These are phyloP conservation scores for Taphrorychus bicolor DNA, from an alignment of 2,888 invertebrate species.

Conservation along the genomic window DNA sequence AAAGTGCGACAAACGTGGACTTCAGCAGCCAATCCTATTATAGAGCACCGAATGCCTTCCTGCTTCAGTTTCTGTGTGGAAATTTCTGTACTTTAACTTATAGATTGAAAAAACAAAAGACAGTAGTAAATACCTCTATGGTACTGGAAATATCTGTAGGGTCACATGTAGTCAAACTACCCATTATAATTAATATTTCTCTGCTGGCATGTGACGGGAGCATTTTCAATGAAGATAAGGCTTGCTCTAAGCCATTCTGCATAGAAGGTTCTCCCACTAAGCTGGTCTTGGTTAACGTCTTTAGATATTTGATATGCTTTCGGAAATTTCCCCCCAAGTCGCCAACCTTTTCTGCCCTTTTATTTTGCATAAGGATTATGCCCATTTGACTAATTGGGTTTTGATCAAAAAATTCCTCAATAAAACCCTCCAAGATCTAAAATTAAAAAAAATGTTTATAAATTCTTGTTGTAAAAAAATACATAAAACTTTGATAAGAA, in stretches of 20 bases:
- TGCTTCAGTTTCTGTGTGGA: slow-evolving; percentile 69
- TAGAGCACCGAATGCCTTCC: slow-evolving; percentile 89
- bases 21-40: slow-evolving; percentile 95
- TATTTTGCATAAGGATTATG: slow-evolving; percentile 88
- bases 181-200: slow-evolving; percentile 91
- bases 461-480: background rate
- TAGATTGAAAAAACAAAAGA: background rate
- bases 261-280: slow-evolving; percentile 94
- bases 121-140: slow-evolving; percentile 67
- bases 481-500: background rate
- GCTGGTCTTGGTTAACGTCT: slow-evolving; percentile 68
- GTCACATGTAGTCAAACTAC: slow-evolving; percentile 96
- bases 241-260: slow-evolving; percentile 93
- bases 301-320: slow-evolving; percentile 77
- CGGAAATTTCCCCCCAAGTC: slow-evolving; percentile 88
- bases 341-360: slow-evolving; percentile 90
- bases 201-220: slow-evolving; percentile 94
- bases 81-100: too few relatives aligned
- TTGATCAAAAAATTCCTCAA: slow-evolving; percentile 97
- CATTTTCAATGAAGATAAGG: slow-evolving; percentile 81
- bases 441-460: too few relatives aligned
- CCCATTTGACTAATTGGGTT: slow-evolving; percentile 99
- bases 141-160: slow-evolving; percentile 90
- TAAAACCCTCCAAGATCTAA: slow-evolving; percentile 88
- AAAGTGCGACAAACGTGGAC: slow-evolving; percentile 88